Evolutionary conservation across 2,888 invertebrate genomes (phyloP).

Genomic region (Griposia aprilina): DNA sequence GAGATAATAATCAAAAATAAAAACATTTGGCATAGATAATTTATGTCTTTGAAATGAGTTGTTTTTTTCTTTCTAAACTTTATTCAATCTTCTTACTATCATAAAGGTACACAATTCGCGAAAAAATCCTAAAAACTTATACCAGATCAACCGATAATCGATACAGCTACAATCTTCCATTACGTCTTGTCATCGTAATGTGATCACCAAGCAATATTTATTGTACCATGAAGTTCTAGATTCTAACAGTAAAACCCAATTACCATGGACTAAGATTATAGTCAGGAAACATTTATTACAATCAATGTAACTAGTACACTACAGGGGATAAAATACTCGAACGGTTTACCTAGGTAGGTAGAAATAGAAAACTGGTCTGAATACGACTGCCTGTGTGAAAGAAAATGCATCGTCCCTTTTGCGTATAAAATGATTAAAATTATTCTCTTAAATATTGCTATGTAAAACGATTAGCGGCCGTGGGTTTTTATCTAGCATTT

Average conservation of each 20-base stretch:
- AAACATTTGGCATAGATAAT: no score
- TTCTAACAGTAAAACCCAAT: slow-evolving; percentile 6
- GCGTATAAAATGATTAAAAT: not conserved
- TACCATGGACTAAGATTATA: slow-evolving; percentile 36
- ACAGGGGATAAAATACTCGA: slow-evolving; percentile 32
- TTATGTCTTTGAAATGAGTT: no score
- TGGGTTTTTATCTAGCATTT: no score
- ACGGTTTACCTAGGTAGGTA: slow-evolving; percentile 15
- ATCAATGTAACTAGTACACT: slow-evolving; percentile 29
- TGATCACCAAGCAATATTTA: not conserved
- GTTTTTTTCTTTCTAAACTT: no score
- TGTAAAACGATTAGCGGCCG: no score
- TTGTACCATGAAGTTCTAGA: slow-evolving; percentile 9
- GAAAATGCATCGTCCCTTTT: slow-evolving; percentile 12
- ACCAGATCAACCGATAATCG: not conserved
- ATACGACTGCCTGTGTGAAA: slow-evolving; percentile 2
- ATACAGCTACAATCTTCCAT: not conserved
- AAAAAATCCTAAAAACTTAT: no score
- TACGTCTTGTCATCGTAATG: not conserved
- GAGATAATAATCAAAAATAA: no score
- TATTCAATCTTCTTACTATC: no score
- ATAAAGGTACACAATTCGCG: no score
- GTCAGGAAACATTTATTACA: slow-evolving; percentile 52
- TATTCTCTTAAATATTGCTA: not conserved
- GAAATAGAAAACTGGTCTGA: slow-evolving; percentile 57